A percentile compares a stretch with the other conserved stretches of the same genome.
phyloP scores from a whole-genome alignment of 1,140 invertebrate species.

The Dreissena polymorpha region DNA sequence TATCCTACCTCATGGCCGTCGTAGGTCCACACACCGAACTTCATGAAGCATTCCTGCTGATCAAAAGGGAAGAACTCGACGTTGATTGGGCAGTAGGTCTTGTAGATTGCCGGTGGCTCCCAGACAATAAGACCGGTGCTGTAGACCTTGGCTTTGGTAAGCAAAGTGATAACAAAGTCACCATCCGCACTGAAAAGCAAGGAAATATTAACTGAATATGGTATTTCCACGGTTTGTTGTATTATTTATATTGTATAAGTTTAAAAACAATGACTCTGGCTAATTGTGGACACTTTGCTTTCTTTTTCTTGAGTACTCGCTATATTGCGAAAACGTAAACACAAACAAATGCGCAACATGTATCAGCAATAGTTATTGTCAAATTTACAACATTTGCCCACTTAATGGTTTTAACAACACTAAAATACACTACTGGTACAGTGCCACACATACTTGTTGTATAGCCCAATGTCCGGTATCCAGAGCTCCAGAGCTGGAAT shows the following conservation, averaged over 20 bases:
- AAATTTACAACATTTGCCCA: no score
- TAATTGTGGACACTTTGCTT: no score
- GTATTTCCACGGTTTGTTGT: no score
- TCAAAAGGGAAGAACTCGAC: conserved; percentile 91
- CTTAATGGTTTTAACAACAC: no score
- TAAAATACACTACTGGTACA: neutral
- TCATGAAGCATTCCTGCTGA: conserved; percentile 95
- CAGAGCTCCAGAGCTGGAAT: conserved; percentile 91
- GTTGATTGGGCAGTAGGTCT: conserved; percentile 99
- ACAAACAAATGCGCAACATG: no score
- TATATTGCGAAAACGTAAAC: neutral
- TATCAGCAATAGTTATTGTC: no score
- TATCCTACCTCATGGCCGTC: conserved; percentile 80
- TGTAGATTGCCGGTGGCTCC: conserved; percentile 98
- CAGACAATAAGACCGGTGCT: conserved; percentile 95
- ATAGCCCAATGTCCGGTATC: conserved; percentile 81
- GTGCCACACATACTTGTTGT: conserved; percentile 77
- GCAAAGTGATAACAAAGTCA: conserved; percentile 81
- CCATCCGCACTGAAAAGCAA: conserved; percentile 82
- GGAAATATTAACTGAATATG: conserved; percentile 14
- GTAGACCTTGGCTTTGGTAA: conserved; percentile 81
- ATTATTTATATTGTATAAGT: no score
- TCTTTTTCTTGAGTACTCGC: neutral
- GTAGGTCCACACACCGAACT: conserved; percentile 92
- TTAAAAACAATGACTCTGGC: no score